A percentile compares a stretch with the other conserved stretches of the same genome.
phyloP scores from a whole-genome alignment of 2,113 vertebrate species.

The Hypanus sabinus region DNA sequence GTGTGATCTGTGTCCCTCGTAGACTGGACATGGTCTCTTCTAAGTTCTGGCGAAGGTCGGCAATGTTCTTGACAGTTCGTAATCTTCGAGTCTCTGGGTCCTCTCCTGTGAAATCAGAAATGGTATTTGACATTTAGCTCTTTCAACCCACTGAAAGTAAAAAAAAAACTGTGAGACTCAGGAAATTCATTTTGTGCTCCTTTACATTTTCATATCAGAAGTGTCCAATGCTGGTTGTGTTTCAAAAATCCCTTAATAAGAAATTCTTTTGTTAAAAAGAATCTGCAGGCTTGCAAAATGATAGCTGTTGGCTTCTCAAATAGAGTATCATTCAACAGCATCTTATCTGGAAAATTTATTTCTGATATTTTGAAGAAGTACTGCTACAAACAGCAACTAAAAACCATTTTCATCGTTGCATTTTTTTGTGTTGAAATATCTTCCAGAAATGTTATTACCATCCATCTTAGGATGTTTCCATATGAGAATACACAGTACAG shows the following conservation, averaged over 20 bases:
- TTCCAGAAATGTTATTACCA: background rate
- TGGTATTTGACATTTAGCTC: background rate
- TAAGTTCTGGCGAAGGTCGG: constrained; percentile 86
- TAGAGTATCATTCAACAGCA: background rate
- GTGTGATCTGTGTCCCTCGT: constrained; percentile 86
- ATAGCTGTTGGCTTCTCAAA: background rate
- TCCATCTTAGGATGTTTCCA: background rate
- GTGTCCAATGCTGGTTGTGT: background rate
- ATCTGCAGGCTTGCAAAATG: background rate
- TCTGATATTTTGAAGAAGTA: background rate
- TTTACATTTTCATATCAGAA: background rate
- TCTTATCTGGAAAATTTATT: background rate
- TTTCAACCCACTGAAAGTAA: no score
- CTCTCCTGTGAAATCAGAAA: constrained; percentile 58
- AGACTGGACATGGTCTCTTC: constrained; percentile 96
- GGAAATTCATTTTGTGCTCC: background rate
- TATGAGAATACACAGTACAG: background rate
- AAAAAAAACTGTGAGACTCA: background rate
- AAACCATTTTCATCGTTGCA: background rate
- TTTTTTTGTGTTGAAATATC: background rate
- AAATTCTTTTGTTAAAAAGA: background rate
- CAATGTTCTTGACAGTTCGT: constrained; percentile 88
- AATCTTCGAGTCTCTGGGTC: constrained; percentile 80
- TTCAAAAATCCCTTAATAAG: background rate
- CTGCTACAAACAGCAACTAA: background rate